A percentile compares a stretch with the other conserved stretches of the same genome.
phyloP scores from a whole-genome alignment of 2,888 invertebrate species.

The Sminthurinus aureus region DNA sequence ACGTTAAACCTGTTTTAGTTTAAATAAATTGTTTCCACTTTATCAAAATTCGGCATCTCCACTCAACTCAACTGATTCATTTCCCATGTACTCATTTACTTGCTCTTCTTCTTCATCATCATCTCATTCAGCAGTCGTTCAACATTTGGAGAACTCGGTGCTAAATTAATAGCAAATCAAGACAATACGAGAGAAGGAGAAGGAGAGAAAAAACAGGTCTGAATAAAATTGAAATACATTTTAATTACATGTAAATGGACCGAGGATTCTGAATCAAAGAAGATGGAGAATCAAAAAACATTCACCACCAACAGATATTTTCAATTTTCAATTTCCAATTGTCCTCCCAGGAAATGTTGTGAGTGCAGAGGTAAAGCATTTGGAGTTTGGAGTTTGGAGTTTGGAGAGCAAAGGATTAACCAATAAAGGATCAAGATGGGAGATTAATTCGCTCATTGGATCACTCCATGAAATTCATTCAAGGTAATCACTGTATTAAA shows the following conservation, averaged over 20 bases:
- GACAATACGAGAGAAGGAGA: too few relatives aligned
- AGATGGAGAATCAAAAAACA: background rate
- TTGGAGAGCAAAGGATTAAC: too few relatives aligned
- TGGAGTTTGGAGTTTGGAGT: too few relatives aligned
- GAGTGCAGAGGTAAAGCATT: background rate
- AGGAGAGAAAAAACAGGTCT: conserved; percentile 33
- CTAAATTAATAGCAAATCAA: conserved; percentile 39
- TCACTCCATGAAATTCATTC: background rate
- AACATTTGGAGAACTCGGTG: conserved; percentile 38
- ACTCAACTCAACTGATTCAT: too few relatives aligned
- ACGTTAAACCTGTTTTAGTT: conserved; percentile 40
- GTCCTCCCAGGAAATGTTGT: background rate
- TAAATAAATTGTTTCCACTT: conserved; percentile 47
- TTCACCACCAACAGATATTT: conserved; percentile 10
- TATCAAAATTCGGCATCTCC: conserved; percentile 45
- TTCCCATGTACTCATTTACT: too few relatives aligned
- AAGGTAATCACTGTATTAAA: background rate
- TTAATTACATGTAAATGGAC: conserved; percentile 37
- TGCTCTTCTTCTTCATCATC: conserved; percentile 25
- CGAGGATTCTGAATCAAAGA: background rate
- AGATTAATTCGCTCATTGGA: conserved; percentile 1
- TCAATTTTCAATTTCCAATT: background rate
- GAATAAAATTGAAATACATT: conserved; percentile 1
- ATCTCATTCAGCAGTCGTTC: conserved; percentile 38
- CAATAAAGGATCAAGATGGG: background rate